These are phyloP conservation scores for Diorhabda sublineata DNA, from an alignment of 1,140 invertebrate species.

Conservation along the genomic window DNA sequence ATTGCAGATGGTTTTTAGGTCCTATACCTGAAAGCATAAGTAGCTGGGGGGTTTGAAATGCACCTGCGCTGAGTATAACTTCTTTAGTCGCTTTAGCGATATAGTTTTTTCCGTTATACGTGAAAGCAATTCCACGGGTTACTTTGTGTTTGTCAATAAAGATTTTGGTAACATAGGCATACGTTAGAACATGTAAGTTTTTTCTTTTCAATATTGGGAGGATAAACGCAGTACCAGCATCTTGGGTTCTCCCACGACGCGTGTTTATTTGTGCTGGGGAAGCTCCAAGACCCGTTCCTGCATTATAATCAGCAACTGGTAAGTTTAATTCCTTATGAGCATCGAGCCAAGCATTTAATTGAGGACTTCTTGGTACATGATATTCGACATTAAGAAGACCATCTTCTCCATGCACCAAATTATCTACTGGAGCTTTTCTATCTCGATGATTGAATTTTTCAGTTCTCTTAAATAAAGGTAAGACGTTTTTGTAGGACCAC, in stretches of 20 bases:
- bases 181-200: constrained; percentile 53
- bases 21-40: constrained; percentile 60
- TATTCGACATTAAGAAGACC: constrained; percentile 24
- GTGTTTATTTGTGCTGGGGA: constrained; percentile 49
- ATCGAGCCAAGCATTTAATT: constrained; percentile 3
- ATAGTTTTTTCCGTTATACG: constrained; percentile 41
- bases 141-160: constrained; percentile 56
- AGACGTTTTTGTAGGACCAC: constrained; percentile 64
- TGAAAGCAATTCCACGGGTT: constrained; percentile 58
- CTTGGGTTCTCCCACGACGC: constrained; percentile 52
- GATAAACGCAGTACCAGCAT: constrained; percentile 56
- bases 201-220: constrained; percentile 48
- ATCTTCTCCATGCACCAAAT: constrained; percentile 6
- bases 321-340: constrained; percentile 35
- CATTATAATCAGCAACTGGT: constrained; percentile 28
- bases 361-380: background rate
- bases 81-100: constrained; percentile 51
- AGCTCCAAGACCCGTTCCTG: constrained; percentile 42
- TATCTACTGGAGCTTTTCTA: constrained; percentile 45
- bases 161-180: constrained; percentile 48
- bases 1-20: constrained; percentile 48
- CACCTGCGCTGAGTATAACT: constrained; percentile 55
- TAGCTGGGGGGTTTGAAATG: constrained; percentile 50
- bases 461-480: constrained; percentile 57
- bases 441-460: constrained; percentile 26